Percentiles rank a stretch among this genome's conserved stretches.
Evolutionary conservation across 2,888 invertebrate species (phyloP).

Genomic region (Torymus auratus): DNA sequence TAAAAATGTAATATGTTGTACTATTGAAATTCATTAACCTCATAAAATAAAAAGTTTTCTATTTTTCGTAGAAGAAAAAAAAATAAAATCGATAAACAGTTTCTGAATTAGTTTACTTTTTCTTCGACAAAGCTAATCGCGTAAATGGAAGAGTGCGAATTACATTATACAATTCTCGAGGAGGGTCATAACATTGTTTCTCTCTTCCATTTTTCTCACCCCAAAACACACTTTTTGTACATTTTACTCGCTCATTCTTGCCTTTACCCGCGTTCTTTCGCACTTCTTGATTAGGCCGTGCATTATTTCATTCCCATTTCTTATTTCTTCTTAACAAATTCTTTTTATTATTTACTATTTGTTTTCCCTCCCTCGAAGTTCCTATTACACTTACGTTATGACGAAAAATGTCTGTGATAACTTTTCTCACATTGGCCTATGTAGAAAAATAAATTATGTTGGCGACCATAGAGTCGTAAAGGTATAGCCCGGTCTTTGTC

Average conservation of each 20-base stretch:
- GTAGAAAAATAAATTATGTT: conserved; percentile 74
- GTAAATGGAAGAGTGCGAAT: conserved; percentile 41
- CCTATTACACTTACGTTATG: conserved; percentile 21
- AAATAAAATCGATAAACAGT: not conserved
- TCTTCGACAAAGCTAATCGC: conserved; percentile 49
- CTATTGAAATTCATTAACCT: too few relatives aligned
- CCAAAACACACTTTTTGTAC: too few relatives aligned
- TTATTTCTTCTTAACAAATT: conserved; percentile 19
- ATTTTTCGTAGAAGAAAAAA: not conserved
- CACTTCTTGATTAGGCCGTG: conserved; percentile 65
- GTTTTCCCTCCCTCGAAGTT: not conserved
- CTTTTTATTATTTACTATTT: not conserved
- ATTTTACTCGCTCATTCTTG: too few relatives aligned
- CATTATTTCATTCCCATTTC: conserved; percentile 27
- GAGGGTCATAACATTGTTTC: conserved; percentile 18
- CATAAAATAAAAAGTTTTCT: too few relatives aligned
- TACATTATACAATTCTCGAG: conserved; percentile 17
- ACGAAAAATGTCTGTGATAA: conserved; percentile 63
- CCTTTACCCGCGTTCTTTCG: conserved; percentile 2
- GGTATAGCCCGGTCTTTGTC: conserved; percentile 46
- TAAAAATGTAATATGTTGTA: too few relatives aligned
- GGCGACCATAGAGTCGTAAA: conserved; percentile 59
- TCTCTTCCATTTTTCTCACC: not conserved
- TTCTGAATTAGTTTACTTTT: not conserved
- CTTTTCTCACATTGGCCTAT: conserved; percentile 64